These are phyloP conservation scores for Ichneumon xanthorius DNA, from an alignment of 2,888 invertebrate species.

Conservation along the genomic window DNA sequence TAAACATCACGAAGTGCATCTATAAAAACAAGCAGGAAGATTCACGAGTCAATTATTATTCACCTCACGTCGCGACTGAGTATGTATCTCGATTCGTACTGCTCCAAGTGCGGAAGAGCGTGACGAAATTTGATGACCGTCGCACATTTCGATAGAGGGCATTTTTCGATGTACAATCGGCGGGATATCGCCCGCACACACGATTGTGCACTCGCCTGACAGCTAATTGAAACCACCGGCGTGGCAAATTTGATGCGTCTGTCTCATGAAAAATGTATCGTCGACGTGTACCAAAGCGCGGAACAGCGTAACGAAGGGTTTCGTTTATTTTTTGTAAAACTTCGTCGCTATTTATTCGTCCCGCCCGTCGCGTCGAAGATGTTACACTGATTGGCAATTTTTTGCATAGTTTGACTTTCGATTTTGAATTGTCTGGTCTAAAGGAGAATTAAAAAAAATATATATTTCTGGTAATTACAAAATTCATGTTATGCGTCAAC, in stretches of 20 bases:
- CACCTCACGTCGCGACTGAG: conserved; percentile 50
- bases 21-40: background rate
- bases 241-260: conserved; percentile 33
- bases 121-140: conserved; percentile 64
- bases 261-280: conserved; percentile 21
- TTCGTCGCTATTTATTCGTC: conserved; percentile 12
- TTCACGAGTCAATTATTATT: conserved; percentile 49
- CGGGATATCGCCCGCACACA: conserved; percentile 25
- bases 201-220: conserved; percentile 36
- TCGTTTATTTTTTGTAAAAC: background rate
- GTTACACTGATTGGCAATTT: conserved; percentile 6
- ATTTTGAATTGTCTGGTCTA: background rate
- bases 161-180: background rate
- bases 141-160: conserved; percentile 62
- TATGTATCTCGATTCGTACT: conserved; percentile 51
- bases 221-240: conserved; percentile 49
- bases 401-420: background rate
- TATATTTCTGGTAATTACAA: too few species aligned
- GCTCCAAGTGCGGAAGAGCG: conserved; percentile 60
- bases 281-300: background rate
- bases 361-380: background rate
- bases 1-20: conserved; percentile 12
- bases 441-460: too few species aligned
- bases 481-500: too few species aligned
- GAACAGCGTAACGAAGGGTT: conserved; percentile 1